Evolutionary conservation across 2,797 vertebrate genomes (phyloP).

Genomic region (Acrossocheilus wenchowensis): DNA sequence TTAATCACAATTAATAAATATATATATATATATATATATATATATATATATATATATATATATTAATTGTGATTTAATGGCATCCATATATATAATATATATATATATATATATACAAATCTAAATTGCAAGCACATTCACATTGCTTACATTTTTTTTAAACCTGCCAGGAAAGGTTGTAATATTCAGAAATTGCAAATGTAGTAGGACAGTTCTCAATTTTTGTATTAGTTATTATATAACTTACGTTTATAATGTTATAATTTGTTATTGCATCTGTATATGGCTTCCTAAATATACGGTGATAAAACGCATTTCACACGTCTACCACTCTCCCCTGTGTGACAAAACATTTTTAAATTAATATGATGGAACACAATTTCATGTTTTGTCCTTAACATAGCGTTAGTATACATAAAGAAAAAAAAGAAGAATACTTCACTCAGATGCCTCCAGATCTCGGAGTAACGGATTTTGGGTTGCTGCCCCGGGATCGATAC

Average conservation of each 20-base stretch:
- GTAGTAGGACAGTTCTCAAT: not conserved
- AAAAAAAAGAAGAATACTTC: conserved; percentile 75
- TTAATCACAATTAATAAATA: too few relatives aligned
- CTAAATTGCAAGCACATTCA: too few relatives aligned
- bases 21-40: too few relatives aligned
- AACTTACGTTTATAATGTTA: too few relatives aligned
- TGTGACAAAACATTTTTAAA: not conserved
- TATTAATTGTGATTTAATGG: too few relatives aligned
- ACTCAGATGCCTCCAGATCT: conserved; percentile 82
- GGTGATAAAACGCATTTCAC: not conserved
- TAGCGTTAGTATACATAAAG: conserved; percentile 78
- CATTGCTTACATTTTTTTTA: too few relatives aligned
- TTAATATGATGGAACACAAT: not conserved
- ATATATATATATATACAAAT: too few relatives aligned
- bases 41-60: too few relatives aligned
- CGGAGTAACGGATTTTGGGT: conserved; percentile 84
- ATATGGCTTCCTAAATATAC: not conserved
- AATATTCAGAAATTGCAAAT: too few relatives aligned
- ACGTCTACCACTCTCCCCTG: not conserved
- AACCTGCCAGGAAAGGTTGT: too few relatives aligned
- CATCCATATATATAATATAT: too few relatives aligned
- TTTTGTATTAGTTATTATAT: not conserved
- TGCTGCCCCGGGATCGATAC: conserved; percentile 85
- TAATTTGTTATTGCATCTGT: not conserved
- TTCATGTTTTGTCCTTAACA: conserved; percentile 67